Evolutionary conservation across 2,888 invertebrate genomes (phyloP).

Genomic region (Coronaproctus castanopsis): DNA sequence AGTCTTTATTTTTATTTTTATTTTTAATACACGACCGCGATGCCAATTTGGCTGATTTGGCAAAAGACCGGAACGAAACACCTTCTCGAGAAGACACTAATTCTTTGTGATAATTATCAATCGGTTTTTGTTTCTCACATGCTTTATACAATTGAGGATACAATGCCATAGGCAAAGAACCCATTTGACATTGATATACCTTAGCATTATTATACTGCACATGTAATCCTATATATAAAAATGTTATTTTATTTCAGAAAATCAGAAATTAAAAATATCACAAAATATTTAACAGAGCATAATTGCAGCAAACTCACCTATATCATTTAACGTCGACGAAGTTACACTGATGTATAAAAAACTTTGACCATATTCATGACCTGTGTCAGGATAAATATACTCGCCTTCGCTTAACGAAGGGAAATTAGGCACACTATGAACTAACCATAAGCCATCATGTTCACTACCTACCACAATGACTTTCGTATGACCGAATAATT

Average conservation of each 20-base stretch:
- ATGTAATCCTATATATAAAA: too few species aligned
- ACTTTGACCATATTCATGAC: constrained; percentile 59
- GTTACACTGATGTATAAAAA: constrained; percentile 66
- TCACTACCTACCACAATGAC: constrained; percentile 59
- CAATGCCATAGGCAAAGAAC: constrained; percentile 31
- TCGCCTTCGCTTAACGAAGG: constrained; percentile 34
- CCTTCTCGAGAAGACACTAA: constrained; percentile 1
- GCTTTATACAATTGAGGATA: constrained; percentile 37
- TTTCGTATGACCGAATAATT: constrained; percentile 64
- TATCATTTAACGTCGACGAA: constrained; percentile 41
- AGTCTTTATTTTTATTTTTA: too few species aligned
- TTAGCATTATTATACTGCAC: constrained; percentile 64
- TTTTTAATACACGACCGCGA: too few species aligned
- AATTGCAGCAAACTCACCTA: constrained; percentile 42
- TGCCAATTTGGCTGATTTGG: constrained; percentile 57
- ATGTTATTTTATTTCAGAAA: too few species aligned
- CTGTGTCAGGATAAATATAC: constrained; percentile 52
- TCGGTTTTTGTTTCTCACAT: constrained; percentile 22
- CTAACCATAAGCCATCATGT: constrained; percentile 62
- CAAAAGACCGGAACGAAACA: constrained; percentile 48
- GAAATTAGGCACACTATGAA: constrained; percentile 81
- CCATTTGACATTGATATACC: constrained; percentile 46
- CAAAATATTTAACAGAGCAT: too few species aligned
- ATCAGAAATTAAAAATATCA: too few species aligned
- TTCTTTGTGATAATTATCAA: background rate